Evolutionary conservation across 64 coral and sea anemone species (phyloP).

Genomic region (Acropora tenuis): DNA sequence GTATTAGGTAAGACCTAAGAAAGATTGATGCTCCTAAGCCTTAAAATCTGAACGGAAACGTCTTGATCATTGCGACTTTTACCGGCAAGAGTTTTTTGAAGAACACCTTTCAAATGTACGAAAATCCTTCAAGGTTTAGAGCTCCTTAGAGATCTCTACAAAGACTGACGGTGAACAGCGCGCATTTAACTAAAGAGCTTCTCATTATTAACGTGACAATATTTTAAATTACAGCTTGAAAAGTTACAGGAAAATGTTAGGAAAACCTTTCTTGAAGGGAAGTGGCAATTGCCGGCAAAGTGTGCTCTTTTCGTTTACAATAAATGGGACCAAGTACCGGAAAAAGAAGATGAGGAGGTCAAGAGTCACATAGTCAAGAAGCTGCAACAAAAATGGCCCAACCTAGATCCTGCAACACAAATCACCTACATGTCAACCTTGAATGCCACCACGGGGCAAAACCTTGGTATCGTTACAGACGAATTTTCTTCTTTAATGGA

Average conservation of each 20-base stretch:
- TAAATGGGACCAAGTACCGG: constrained; percentile 24
- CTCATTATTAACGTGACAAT: too few relatives aligned
- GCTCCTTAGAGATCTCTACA: too few relatives aligned
- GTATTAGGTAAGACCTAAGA: too few relatives aligned
- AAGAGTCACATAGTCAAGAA: neutral
- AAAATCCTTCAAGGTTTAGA: too few relatives aligned
- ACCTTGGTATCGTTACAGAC: neutral
- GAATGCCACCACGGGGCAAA: neutral
- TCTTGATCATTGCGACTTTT: too few relatives aligned
- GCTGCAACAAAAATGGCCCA: neutral
- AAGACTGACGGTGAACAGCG: too few relatives aligned
- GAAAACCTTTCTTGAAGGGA: neutral
- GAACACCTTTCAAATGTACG: too few relatives aligned
- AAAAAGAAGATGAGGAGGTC: neutral
- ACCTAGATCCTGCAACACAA: neutral
- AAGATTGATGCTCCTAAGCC: too few relatives aligned
- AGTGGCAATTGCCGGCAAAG: neutral
- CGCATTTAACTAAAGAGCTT: too few relatives aligned
- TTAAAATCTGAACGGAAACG: too few relatives aligned
- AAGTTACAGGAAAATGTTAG: neutral
- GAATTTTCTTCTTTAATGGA: neutral
- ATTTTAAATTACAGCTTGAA: neutral
- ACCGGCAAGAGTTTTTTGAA: too few relatives aligned
- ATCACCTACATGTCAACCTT: constrained; percentile 10
- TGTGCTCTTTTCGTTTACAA: constrained; percentile 13